These are phyloP conservation scores for Chitala chitala DNA, from an alignment of 2,113 vertebrate species.

Conservation along the genomic window DNA sequence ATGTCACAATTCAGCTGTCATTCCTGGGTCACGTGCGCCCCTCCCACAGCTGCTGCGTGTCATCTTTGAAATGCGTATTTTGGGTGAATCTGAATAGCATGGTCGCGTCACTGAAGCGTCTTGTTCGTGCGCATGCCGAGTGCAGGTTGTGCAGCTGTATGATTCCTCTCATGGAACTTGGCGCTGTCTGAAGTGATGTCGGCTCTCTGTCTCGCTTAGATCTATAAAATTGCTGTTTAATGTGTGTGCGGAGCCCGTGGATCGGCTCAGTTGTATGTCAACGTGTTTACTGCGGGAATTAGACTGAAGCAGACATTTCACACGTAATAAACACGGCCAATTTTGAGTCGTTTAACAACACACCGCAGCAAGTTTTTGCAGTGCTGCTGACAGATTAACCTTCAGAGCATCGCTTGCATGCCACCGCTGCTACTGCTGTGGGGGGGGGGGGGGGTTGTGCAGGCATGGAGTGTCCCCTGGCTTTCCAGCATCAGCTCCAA, in stretches of 20 bases:
- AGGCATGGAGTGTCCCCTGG: conserved; percentile 21
- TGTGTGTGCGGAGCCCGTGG: neutral
- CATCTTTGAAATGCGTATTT: too few species aligned
- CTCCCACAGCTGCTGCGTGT: too few species aligned
- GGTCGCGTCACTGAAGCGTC: too few species aligned
- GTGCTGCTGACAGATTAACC: conserved; percentile 22
- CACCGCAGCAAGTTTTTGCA: conserved; percentile 21
- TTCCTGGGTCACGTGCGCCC: conserved; percentile 30
- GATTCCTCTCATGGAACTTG: too few species aligned
- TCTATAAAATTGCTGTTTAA: neutral
- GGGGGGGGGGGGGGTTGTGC: neutral
- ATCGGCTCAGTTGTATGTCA: neutral
- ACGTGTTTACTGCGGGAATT: conserved; percentile 39
- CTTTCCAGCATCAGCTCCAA: too few species aligned
- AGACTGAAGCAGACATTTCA: conserved; percentile 44
- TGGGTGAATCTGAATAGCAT: too few species aligned
- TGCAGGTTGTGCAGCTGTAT: too few species aligned
- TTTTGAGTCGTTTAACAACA: conserved; percentile 27
- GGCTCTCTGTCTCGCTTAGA: neutral
- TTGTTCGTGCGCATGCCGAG: too few species aligned
- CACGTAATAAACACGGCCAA: conserved; percentile 32
- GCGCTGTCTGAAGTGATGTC: too few species aligned
- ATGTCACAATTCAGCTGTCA: conserved; percentile 37
- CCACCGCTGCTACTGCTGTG: neutral
- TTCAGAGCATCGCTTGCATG: conserved; percentile 1